Conservation (phyloP, 1,140 invertebrate genomes). For the Manduca sexta region DNA sequence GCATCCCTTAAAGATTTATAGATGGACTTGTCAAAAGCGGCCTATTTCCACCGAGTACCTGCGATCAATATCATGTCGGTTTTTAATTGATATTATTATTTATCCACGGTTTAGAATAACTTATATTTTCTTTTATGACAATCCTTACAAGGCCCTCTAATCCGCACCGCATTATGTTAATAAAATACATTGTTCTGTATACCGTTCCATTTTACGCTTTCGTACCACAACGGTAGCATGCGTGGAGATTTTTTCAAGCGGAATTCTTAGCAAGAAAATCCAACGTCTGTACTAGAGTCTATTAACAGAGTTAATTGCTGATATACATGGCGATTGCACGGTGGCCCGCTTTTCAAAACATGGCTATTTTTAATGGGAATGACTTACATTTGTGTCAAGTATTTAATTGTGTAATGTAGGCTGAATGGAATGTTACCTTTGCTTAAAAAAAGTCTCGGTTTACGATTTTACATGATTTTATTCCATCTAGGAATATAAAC, state of each 20-base stretch:
- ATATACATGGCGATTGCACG: constrained; percentile 47
- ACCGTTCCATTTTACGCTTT: constrained; percentile 54
- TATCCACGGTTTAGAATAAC: too few relatives aligned
- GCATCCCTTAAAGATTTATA: too few relatives aligned
- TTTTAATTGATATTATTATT: too few relatives aligned
- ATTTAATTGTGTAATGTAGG: background rate
- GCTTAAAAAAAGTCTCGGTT: too few relatives aligned
- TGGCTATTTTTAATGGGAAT: background rate
- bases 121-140: background rate
- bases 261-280: constrained; percentile 61
- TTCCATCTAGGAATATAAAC: too few relatives aligned
- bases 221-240: constrained; percentile 39
- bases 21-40: too few relatives aligned
- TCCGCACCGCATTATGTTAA: too few relatives aligned
- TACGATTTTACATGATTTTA: too few relatives aligned
- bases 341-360: constrained; percentile 25
- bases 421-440: background rate
- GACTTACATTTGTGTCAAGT: background rate
- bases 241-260: constrained; percentile 34
- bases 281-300: constrained; percentile 24
- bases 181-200: background rate
- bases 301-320: constrained; percentile 56
- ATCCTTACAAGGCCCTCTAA: background rate
- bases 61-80: too few relatives aligned
- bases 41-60: too few relatives aligned